A percentile compares a stretch with the other conserved stretches of the same genome.
These are phyloP conservation scores for Amphiprion percula DNA, from an alignment of 2,113 vertebrate genomes.

Conservation along the genomic window DNA sequence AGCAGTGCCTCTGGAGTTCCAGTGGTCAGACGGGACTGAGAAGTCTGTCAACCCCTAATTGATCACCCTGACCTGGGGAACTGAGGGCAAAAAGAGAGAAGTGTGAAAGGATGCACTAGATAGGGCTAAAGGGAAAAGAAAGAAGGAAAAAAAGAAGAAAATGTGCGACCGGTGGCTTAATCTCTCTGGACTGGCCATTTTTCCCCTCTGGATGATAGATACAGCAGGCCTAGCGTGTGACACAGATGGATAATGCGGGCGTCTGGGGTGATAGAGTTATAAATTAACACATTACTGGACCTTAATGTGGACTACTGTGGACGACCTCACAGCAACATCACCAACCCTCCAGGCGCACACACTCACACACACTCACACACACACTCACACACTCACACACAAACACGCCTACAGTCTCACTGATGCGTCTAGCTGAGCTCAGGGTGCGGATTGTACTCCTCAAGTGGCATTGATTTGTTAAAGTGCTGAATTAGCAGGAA, in stretches of 20 bases:
- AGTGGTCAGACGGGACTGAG: slow-evolving; percentile 86
- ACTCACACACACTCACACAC: slow-evolving; percentile 15
- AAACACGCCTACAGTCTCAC: slow-evolving; percentile 81
- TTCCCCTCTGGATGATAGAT: slow-evolving; percentile 92
- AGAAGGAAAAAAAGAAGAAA: slow-evolving; percentile 41
- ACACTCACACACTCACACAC: slow-evolving; percentile 37
- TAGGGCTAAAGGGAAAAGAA: slow-evolving; percentile 54
- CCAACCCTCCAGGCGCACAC: slow-evolving; percentile 61
- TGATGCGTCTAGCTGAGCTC: slow-evolving; percentile 92
- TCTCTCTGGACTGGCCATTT: slow-evolving; percentile 73
- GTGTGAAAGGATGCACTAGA: slow-evolving; percentile 54
- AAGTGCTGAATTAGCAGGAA: slow-evolving; percentile 99
- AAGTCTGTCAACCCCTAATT: slow-evolving; percentile 89
- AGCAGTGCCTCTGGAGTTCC: slow-evolving; percentile 83
- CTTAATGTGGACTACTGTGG: slow-evolving; percentile 96
- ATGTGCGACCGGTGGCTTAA: slow-evolving; percentile 70
- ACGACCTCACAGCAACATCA: slow-evolving; percentile 83
- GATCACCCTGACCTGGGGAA: slow-evolving; percentile 89
- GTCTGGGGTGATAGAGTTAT: slow-evolving; percentile 94
- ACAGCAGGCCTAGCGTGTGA: slow-evolving; percentile 92
- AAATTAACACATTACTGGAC: slow-evolving; percentile 99
- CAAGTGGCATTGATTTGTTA: slow-evolving; percentile 99
- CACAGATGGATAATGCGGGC: slow-evolving; percentile 98
- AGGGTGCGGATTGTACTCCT: slow-evolving; percentile 95
- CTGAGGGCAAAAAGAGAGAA: slow-evolving; percentile 66